phyloP scores from a whole-genome alignment of 2,797 vertebrate species.

The Oceanodroma leucorhoa region DNA sequence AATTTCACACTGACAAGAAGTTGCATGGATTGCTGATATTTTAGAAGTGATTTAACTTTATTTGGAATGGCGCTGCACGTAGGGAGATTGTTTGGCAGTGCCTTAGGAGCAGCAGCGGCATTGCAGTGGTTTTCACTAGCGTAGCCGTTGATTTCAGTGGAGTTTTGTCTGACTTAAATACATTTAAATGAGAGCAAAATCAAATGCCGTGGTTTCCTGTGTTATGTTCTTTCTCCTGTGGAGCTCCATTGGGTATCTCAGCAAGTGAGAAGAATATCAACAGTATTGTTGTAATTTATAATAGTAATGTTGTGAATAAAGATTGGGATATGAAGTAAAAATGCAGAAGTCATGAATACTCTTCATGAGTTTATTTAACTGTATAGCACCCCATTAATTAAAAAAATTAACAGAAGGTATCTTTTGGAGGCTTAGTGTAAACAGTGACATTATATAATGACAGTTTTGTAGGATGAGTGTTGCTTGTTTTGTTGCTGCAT shows the following conservation, averaged over 20 bases:
- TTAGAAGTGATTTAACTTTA: slow-evolving; percentile 24
- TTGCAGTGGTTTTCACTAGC: neutral
- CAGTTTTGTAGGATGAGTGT: slow-evolving; percentile 34
- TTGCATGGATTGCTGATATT: neutral
- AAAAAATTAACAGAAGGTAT: slow-evolving; percentile 57
- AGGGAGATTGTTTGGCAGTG: neutral
- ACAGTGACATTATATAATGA: slow-evolving; percentile 1
- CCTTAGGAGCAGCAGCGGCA: neutral
- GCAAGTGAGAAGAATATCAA: slow-evolving; percentile 22
- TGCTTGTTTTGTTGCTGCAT: slow-evolving; percentile 52
- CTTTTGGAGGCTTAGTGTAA: slow-evolving; percentile 36
- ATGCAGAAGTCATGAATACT: neutral
- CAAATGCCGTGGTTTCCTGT: neutral
- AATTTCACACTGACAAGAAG: slow-evolving; percentile 33
- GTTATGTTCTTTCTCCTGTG: neutral
- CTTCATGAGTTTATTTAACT: slow-evolving; percentile 44
- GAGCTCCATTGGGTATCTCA: slow-evolving; percentile 19
- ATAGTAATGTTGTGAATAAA: neutral
- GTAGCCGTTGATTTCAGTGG: neutral
- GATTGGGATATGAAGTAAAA: slow-evolving; percentile 10
- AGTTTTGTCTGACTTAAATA: slow-evolving; percentile 5
- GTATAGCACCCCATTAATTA: slow-evolving; percentile 55
- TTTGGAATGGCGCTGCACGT: neutral
- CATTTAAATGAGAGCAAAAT: slow-evolving; percentile 8
- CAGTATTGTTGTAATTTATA: neutral